Evolutionary conservation across 2,888 invertebrate species (phyloP), one percentile per base, ranked within the genome.

Genomic region (Lobophora halterata): DNA sequence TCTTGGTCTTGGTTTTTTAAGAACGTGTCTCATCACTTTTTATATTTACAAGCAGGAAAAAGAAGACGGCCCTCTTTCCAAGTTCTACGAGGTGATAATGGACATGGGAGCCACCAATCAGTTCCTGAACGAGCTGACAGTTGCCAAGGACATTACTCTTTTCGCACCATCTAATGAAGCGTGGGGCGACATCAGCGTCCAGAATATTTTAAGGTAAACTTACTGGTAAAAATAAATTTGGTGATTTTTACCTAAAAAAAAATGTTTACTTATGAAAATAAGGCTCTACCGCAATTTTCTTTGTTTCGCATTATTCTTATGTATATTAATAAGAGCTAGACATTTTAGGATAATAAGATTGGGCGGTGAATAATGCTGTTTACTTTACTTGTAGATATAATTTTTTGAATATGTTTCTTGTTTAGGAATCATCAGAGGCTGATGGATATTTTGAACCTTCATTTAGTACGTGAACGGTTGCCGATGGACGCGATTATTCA

Each of bases 91-190:
- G 69, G 92, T 93, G 33, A 93, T 97, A 46, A 90, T 92, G 79
- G 93, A 95, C 62, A 89, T 91, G 39, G 95, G 93, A 3, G 90
- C 91, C 37, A 92, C 93, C 51, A 87, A 86, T 50, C 82, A 77
- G 61, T 94, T 95, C 65, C 89, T 94, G 69, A 90, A 90, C 45
- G 92, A 91, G 49, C 90, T 96, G 16, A 92, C 90, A 37, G 80
- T 89, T 40, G 90, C 91, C 47, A 91, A 91, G 38, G 93, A 94
- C 55, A 89, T 96, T 11, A 97, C 97, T 2, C 88, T 97, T 38
- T 95, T 97, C 71, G 96, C 96, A 1, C 97, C 97, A 0, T 95
- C 95, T 62, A 97, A 97, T 69, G 93, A 93, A 46, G 97, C 97
- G 6, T 94, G 96, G 92, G 90, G 91, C 27, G 91, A 92, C 52